phyloP scores from a whole-genome alignment of 2,888 invertebrate genomes.

The Synergus japonicus region DNA sequence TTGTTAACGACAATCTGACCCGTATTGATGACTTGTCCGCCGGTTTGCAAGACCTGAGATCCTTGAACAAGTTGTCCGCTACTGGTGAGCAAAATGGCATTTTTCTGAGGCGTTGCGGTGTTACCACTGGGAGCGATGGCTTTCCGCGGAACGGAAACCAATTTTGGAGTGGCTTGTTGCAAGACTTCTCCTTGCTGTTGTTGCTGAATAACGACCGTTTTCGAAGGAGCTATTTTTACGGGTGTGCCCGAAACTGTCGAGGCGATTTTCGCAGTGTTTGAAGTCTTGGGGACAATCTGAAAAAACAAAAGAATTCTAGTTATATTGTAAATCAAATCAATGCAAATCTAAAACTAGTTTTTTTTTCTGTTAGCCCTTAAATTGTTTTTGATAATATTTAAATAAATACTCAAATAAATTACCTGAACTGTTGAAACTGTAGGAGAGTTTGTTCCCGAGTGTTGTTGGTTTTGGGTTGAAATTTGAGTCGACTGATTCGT shows the following conservation, averaged over 20 bases:
- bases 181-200: constrained; percentile 53
- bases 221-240: constrained; percentile 65
- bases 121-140: constrained; percentile 60
- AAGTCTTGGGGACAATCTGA: constrained; percentile 53
- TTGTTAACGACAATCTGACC: constrained; percentile 89
- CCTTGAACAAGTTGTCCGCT: constrained; percentile 73
- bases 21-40: constrained; percentile 73
- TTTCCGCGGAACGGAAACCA: constrained; percentile 61
- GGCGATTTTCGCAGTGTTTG: constrained; percentile 53
- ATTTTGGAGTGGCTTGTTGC: constrained; percentile 63
- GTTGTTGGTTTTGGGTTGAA: constrained; percentile 65
- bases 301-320: constrained; percentile 7
- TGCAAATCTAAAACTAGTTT: neutral
- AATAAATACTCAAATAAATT: constrained; percentile 36
- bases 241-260: constrained; percentile 61
- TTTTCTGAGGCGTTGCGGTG: constrained; percentile 65
- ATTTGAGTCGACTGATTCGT: constrained; percentile 78
- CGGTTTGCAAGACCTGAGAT: constrained; percentile 65
- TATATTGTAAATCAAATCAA: too few species aligned
- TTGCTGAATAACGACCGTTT: constrained; percentile 68
- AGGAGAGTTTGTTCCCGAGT: constrained; percentile 58
- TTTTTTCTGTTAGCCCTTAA: too few species aligned
- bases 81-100: constrained; percentile 70
- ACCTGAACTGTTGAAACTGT: constrained; percentile 48
- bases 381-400: too few species aligned